A percentile compares a stretch with the other conserved stretches of the same genome.
These are phyloP conservation scores for Atta texana DNA, from an alignment of 1,140 invertebrate species.

Conservation along the genomic window DNA sequence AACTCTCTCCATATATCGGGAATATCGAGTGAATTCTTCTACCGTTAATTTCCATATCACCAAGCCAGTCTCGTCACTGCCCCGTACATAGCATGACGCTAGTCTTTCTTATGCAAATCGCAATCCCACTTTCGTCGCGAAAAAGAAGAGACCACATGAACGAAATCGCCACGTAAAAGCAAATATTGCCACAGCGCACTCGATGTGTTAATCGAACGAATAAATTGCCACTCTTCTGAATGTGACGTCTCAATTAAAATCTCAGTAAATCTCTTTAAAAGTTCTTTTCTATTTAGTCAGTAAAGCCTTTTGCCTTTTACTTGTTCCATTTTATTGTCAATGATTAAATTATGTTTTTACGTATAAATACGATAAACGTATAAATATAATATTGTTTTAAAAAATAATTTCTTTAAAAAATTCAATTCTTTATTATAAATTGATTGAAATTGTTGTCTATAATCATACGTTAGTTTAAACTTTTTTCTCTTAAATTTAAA, in stretches of 20 bases:
- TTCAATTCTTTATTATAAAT: background rate
- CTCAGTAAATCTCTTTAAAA: background rate
- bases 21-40: slow-evolving; percentile 28
- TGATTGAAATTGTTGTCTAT: background rate
- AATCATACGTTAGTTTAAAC: background rate
- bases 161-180: background rate
- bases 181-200: slow-evolving; percentile 17
- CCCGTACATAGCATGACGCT: background rate
- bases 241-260: background rate
- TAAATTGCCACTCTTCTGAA: slow-evolving; percentile 6
- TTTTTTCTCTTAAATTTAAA: slow-evolving; percentile 4
- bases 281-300: background rate
- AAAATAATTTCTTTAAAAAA: background rate
- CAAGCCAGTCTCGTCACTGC: background rate
- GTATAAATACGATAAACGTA: background rate
- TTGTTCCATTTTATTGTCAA: background rate
- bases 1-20: slow-evolving; percentile 1
- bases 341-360: background rate
- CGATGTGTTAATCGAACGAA: slow-evolving; percentile 29
- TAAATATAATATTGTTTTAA: background rate
- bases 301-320: background rate
- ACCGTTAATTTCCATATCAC: slow-evolving; percentile 38
- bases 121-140: background rate
- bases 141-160: background rate
- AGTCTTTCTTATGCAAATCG: slow-evolving; percentile 43